These are phyloP conservation scores for Meloidogyne chitwoodi DNA, from an alignment of 1,140 invertebrate genomes.

Conservation along the genomic window DNA sequence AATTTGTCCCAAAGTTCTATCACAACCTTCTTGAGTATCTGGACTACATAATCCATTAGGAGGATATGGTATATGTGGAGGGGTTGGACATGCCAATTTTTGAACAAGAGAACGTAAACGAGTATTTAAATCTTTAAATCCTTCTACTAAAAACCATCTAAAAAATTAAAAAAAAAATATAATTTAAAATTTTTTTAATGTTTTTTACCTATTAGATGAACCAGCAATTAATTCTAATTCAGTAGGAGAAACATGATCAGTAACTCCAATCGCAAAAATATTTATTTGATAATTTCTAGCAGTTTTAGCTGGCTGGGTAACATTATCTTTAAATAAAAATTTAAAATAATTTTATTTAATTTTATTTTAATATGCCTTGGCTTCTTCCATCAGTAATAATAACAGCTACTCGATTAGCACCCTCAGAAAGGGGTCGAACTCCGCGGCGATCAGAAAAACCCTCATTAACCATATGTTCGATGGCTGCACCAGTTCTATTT, in stretches of 20 bases:
- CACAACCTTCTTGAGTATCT: constrained; percentile 55
- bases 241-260: constrained; percentile 55
- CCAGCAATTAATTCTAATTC: constrained; percentile 58
- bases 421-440: constrained; percentile 50
- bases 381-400: constrained; percentile 58
- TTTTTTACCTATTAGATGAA: constrained; percentile 45
- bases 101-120: constrained; percentile 53
- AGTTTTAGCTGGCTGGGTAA: constrained; percentile 51
- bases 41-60: constrained; percentile 44
- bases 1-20: constrained; percentile 55
- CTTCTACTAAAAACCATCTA: constrained; percentile 58
- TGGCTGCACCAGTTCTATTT: constrained; percentile 54
- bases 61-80: not conserved
- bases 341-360: not conserved
- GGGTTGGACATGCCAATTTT: constrained; percentile 15
- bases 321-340: constrained; percentile 42
- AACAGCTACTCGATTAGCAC: constrained; percentile 55
- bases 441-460: constrained; percentile 58
- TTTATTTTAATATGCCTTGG: constrained; percentile 25
- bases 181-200: not conserved
- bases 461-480: constrained; percentile 58
- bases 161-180: not conserved
- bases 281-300: constrained; percentile 49
- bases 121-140: constrained; percentile 59
- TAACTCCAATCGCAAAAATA: constrained; percentile 59